These are phyloP conservation scores for Cerastoderma edule DNA, from an alignment of 2,888 invertebrate species.

Conservation along the genomic window DNA sequence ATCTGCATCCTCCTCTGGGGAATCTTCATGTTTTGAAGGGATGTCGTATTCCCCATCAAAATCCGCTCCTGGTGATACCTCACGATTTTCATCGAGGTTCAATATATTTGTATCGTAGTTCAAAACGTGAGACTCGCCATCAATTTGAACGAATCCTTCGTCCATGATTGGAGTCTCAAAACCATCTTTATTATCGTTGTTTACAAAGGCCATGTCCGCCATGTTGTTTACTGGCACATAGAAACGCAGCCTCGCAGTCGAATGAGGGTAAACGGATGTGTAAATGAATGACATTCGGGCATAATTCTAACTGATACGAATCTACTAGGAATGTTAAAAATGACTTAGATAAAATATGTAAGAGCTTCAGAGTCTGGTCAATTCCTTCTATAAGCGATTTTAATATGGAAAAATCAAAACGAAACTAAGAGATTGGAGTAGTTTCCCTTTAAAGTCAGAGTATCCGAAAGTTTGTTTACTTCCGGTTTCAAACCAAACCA, in stretches of 20 bases:
- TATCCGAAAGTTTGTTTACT: conserved; percentile 43
- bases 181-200: conserved; percentile 35
- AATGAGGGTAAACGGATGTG: not conserved
- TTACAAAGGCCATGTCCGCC: conserved; percentile 62
- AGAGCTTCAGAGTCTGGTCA: not conserved
- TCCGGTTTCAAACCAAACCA: conserved; percentile 31
- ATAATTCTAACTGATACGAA: too few relatives aligned
- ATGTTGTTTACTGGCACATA: conserved; percentile 63
- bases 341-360: not conserved
- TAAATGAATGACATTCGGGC: too few relatives aligned
- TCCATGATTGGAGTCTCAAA: conserved; percentile 58
- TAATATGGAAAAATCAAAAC: not conserved
- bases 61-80: conserved; percentile 56
- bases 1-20: conserved; percentile 66
- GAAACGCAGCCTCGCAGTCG: conserved; percentile 38
- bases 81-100: conserved; percentile 70
- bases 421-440: conserved; percentile 16
- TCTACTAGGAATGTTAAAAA: not conserved
- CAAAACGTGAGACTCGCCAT: conserved; percentile 66
- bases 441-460: conserved; percentile 12
- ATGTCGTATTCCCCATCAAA: conserved; percentile 51
- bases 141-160: conserved; percentile 64
- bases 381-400: not conserved
- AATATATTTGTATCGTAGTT: conserved; percentile 75
- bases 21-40: conserved; percentile 47